Base-by-base conservation (phyloP, 2,888 invertebrate species). In the Thysanoteuthis rhombus region DNA sequence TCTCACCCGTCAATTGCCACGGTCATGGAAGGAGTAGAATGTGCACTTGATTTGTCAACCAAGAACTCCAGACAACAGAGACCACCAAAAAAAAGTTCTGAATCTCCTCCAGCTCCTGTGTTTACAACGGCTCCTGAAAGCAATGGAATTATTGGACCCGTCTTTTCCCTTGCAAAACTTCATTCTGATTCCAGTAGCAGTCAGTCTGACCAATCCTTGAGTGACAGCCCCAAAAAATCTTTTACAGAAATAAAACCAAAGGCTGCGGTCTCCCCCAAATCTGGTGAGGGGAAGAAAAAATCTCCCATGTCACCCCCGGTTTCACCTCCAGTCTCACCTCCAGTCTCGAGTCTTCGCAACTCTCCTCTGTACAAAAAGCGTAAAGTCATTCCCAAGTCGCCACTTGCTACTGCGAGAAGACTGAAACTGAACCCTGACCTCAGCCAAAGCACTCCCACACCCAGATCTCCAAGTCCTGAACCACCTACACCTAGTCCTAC, bases 321-420 rank as follows among this genome's bases (percentile, higher is more conserved):
- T 75, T n/a, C n/a, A 75, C 36, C n/a, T 12, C 75, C 75, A 1
- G 36, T 36, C 16, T 75, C 75, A 36, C n/a, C 75, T 10, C 36
- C 75, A 36, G n/a, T 75, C 36, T 75, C 75, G n/a, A 75, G n/a
- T 36, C 92, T 92, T 12, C 92, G 45, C 16, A 92, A 92, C 92
- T 45, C 92, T 92, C 92, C 92, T 40, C 36, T 92, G 40, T 92
- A 45, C 45, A 92, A 92, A 92, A 92, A 92, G 92, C 40, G 39
- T 8, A 92, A 92, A 40, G 12, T 92, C 28, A 92, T 92, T 40
- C 92, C 92, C 0, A 92, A 92, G 36, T 92, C 92, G 42, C 92
- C 92, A 32, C 40, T 92, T n/a, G 92, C 92, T 32, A 92, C 92
- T n/a, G 92, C 92, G 8, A 92, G 92, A n/a, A 92, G 92, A 40